A percentile compares a stretch with the other conserved stretches of the same genome.
Evolutionary conservation across 2,888 invertebrate genomes (phyloP).

Genomic region (Odontocolon sp.): DNA sequence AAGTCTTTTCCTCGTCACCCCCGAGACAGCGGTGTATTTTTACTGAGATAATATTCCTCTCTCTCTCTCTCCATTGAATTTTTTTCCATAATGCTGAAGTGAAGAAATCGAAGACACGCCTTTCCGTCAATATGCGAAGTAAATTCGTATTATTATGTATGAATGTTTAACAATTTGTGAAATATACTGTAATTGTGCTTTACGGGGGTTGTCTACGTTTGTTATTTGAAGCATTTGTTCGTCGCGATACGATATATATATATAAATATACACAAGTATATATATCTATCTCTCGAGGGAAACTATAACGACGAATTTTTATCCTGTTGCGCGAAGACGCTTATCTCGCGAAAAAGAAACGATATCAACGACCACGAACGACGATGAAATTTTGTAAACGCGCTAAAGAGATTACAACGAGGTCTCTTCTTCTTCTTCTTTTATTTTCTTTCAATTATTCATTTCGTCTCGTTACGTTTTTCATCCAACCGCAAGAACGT

Average conservation of each 20-base stretch:
- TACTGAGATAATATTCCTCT: constrained; percentile 42
- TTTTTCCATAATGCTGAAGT: constrained; percentile 54
- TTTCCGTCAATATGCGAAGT: constrained; percentile 63
- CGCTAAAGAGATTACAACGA: no score
- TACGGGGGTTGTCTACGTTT: constrained; percentile 69
- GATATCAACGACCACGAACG: not conserved
- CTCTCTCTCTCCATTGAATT: constrained; percentile 35
- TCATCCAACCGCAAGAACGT: constrained; percentile 11
- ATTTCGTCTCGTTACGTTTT: constrained; percentile 8
- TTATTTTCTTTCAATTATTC: not conserved
- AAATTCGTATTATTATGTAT: constrained; percentile 78
- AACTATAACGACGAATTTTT: no score
- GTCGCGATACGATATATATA: not conserved
- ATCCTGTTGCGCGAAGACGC: not conserved
- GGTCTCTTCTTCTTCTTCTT: not conserved
- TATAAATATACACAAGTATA: not conserved
- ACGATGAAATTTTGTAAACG: not conserved
- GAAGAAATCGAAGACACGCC: constrained; percentile 33
- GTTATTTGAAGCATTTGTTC: constrained; percentile 28
- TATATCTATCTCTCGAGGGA: not conserved
- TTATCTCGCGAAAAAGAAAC: not conserved
- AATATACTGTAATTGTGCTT: constrained; percentile 82
- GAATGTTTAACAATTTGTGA: constrained; percentile 81
- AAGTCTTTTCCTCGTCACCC: not conserved
- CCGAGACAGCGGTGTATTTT: constrained; percentile 34